Evolutionary conservation across 2,797 vertebrate genomes (phyloP).

Genomic region (Muscicapa striata): DNA sequence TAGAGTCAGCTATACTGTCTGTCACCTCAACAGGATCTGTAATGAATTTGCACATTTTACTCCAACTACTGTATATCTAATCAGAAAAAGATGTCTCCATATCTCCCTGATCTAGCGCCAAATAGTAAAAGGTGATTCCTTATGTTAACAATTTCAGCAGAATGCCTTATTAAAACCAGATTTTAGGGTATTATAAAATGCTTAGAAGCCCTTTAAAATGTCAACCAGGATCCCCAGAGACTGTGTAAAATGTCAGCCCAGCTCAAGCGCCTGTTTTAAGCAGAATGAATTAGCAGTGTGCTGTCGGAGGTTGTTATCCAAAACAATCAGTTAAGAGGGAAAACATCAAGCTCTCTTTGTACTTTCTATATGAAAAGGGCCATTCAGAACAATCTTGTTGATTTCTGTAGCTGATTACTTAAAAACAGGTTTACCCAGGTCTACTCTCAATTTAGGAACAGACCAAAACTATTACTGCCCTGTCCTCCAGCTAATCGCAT

Average conservation of each 20-base stretch:
- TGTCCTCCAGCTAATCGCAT: conserved; percentile 56
- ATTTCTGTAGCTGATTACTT: conserved; percentile 75
- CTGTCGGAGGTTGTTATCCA: conserved; percentile 80
- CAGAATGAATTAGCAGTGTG: conserved; percentile 93
- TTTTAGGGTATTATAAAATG: conserved; percentile 98
- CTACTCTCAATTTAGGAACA: conserved; percentile 57
- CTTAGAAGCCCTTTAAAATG: conserved; percentile 99
- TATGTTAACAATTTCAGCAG: conserved; percentile 94
- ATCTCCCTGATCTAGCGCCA: conserved; percentile 80
- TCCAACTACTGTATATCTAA: conserved; percentile 94
- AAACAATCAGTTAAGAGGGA: conserved; percentile 80
- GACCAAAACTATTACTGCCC: conserved; percentile 63
- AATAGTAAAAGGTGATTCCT: conserved; percentile 87
- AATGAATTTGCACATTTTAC: conserved; percentile 90
- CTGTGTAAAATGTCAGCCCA: conserved; percentile 94
- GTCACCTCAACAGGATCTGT: conserved; percentile 82
- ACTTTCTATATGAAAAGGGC: conserved; percentile 73
- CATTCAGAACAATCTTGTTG: conserved; percentile 71
- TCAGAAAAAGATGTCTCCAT: conserved; percentile 94
- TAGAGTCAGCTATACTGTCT: conserved; percentile 61
- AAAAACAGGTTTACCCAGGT: conserved; percentile 61
- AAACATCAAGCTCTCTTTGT: conserved; percentile 79
- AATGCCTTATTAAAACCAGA: conserved; percentile 99
- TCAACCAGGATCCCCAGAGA: conserved; percentile 96
- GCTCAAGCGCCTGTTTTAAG: conserved; percentile 95